phyloP scores from a whole-genome alignment of 1,140 invertebrate species.

The Proales similis region DNA sequence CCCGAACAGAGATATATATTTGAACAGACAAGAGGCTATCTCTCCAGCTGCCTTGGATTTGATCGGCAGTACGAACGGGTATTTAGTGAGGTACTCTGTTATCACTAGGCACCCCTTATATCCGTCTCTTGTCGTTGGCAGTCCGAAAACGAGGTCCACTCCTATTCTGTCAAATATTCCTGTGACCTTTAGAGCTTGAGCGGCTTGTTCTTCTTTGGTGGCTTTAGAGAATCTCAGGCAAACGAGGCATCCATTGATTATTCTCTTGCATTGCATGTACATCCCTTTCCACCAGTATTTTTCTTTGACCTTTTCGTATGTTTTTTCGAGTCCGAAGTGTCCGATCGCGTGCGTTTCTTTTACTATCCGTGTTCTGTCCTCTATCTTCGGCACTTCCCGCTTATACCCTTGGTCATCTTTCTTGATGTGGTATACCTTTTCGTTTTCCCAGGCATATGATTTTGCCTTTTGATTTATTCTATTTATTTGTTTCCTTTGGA shows the following conservation, averaged over 20 bases:
- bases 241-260: conserved; percentile 10
- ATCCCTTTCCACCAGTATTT: conserved; percentile 26
- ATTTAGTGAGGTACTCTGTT: not conserved
- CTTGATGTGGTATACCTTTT: too few species aligned
- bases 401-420: not conserved
- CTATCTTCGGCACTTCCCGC: conserved; percentile 10
- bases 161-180: conserved; percentile 3
- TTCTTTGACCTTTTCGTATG: not conserved
- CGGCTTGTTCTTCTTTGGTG: not conserved
- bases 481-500: conserved; percentile 7
- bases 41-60: conserved; percentile 6
- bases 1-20: not conserved
- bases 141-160: not conserved
- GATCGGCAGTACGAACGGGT: not conserved
- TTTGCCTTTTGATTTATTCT: conserved; percentile 1
- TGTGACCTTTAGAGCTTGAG: not conserved
- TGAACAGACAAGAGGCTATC: not conserved
- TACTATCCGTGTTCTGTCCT: conserved; percentile 2
- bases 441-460: not conserved
- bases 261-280: conserved; percentile 1
- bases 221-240: conserved; percentile 9
- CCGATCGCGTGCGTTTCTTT: conserved; percentile 5
- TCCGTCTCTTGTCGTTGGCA: not conserved
- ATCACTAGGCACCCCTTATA: conserved; percentile 2
- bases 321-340: conserved; percentile 24